A percentile compares a stretch with the other conserved stretches of the same genome.
Evolutionary conservation across 2,113 vertebrate species (phyloP).

Genomic region (Patagioenas fasciata): DNA sequence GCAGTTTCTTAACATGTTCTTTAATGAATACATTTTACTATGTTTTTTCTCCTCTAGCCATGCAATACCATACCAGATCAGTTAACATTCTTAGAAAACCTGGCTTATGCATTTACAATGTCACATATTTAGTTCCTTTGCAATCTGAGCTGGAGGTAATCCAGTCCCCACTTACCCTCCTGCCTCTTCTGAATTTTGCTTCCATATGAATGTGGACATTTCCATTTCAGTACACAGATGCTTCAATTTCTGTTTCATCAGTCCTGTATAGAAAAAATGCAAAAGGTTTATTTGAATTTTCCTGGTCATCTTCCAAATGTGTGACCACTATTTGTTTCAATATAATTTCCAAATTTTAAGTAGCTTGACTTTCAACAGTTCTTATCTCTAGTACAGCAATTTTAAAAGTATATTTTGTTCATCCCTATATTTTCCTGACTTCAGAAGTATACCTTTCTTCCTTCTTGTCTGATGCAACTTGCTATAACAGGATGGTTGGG

Average conservation of each 20-base stretch:
- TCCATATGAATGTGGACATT: rapidly evolving
- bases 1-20: background rate
- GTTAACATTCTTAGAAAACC: background rate
- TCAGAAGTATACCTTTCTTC: background rate
- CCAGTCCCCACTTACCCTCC: background rate
- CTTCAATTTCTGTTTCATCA: background rate
- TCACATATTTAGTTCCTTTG: background rate
- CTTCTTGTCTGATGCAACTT: background rate
- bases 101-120: background rate
- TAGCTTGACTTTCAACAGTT: background rate
- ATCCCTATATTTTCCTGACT: background rate
- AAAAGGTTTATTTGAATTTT: background rate
- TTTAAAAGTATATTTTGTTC: background rate
- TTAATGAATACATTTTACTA: background rate
- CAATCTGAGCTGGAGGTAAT: background rate
- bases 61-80: background rate
- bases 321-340: background rate
- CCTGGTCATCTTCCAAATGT: background rate
- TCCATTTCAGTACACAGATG: background rate
- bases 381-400: background rate
- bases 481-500: background rate
- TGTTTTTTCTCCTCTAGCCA: background rate
- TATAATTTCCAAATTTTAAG: background rate
- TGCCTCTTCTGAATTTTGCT: background rate
- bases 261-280: background rate